phyloP scores from a whole-genome alignment of 2,888 invertebrate species.

The Xylocampa areola region DNA sequence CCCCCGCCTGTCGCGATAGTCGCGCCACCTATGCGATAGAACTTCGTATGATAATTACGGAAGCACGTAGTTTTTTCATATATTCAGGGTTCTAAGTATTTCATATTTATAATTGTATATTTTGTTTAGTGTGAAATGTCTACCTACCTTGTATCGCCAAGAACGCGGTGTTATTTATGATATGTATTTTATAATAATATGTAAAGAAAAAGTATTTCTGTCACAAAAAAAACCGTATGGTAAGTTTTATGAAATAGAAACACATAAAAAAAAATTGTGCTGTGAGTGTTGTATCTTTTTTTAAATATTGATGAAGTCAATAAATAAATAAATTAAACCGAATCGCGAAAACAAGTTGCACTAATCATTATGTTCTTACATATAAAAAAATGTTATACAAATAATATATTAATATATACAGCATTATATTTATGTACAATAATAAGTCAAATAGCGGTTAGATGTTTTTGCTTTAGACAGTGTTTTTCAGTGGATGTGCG shows the following conservation, averaged over 20 bases:
- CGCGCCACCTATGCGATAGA: constrained; percentile 91
- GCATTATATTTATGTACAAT: constrained; percentile 22
- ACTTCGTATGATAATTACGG: constrained; percentile 49
- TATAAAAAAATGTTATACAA: too few relatives aligned
- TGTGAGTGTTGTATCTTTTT: too few relatives aligned
- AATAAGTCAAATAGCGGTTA: too few relatives aligned
- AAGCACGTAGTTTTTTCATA: background rate
- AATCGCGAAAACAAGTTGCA: too few relatives aligned
- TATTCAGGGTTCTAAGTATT: background rate
- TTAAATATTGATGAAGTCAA: too few relatives aligned
- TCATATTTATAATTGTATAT: background rate
- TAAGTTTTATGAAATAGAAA: too few relatives aligned
- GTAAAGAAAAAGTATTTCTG: too few relatives aligned
- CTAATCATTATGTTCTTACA: too few relatives aligned
- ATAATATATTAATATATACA: background rate
- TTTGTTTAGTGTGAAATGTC: background rate
- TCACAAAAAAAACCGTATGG: too few relatives aligned
- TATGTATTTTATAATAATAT: background rate
- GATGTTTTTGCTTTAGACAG: too few relatives aligned
- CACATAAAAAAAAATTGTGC: too few relatives aligned
- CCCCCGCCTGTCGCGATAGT: constrained; percentile 95
- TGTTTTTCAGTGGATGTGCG: constrained; percentile 9
- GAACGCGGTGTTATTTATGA: background rate
- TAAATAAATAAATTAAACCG: too few relatives aligned
- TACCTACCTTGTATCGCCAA: constrained; percentile 37